Evolutionary conservation across 2,113 vertebrate genomes (phyloP).

Genomic region (Cichladusa arquata): DNA sequence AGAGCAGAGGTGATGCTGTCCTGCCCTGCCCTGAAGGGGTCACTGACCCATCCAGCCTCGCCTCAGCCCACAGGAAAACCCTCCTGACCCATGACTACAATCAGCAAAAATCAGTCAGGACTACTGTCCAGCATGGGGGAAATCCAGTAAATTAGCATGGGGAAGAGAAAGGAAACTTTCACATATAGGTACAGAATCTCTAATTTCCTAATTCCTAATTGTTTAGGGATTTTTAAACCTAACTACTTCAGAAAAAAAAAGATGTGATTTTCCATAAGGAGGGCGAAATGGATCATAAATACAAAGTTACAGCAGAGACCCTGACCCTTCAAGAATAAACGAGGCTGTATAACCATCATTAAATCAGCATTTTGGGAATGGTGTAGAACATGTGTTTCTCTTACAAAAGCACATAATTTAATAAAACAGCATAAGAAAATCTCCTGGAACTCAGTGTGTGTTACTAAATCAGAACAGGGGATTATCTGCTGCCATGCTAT

Average conservation of each 20-base stretch:
- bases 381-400: background rate
- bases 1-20: background rate
- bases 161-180: background rate
- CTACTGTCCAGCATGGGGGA: background rate
- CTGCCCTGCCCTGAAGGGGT: background rate
- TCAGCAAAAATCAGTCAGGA: background rate
- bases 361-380: background rate
- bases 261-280: background rate
- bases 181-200: background rate
- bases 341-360: background rate
- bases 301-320: background rate
- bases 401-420: background rate
- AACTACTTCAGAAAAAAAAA: background rate
- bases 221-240: background rate
- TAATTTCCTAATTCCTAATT: background rate
- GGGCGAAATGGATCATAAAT: background rate
- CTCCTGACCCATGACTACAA: background rate
- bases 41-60: background rate
- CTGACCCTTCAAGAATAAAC: background rate
- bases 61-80: background rate
- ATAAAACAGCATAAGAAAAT: background rate
- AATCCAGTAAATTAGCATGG: background rate
- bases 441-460: rapidly evolving
- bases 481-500: background rate
- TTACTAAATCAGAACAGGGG: background rate